Evolutionary conservation across 2,888 invertebrate genomes (phyloP).

Genomic region (Julus scandinavius): DNA sequence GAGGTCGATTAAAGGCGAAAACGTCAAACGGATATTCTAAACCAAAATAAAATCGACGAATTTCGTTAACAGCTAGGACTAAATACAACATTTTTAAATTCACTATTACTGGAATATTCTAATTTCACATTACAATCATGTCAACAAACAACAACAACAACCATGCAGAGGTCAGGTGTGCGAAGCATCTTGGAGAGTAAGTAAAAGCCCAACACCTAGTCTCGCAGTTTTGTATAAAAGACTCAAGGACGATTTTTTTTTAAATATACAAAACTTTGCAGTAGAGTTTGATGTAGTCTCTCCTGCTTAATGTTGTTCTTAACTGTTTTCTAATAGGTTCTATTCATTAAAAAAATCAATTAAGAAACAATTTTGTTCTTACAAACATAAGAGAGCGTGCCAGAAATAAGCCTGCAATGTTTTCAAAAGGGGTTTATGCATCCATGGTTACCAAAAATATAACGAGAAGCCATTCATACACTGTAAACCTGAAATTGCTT

Average conservation of each 20-base stretch:
- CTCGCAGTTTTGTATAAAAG: not conserved
- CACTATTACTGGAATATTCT: not conserved
- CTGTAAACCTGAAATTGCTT: not conserved
- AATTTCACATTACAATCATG: not conserved
- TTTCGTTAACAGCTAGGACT: not conserved
- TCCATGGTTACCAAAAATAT: conserved; percentile 23
- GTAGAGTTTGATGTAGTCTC: too few relatives aligned
- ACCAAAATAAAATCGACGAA: not conserved
- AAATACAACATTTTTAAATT: not conserved
- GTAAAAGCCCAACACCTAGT: not conserved
- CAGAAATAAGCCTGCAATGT: not conserved
- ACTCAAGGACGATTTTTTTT: too few relatives aligned
- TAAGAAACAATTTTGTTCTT: not conserved
- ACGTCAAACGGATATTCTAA: not conserved
- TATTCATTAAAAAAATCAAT: too few relatives aligned
- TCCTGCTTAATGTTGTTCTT: too few relatives aligned
- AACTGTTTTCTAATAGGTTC: too few relatives aligned
- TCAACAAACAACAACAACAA: too few relatives aligned
- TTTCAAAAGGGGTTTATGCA: conserved; percentile 18
- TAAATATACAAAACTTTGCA: too few relatives aligned
- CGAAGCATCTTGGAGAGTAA: too few relatives aligned
- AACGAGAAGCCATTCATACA: not conserved
- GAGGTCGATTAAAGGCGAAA: too few relatives aligned
- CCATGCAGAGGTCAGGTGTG: too few relatives aligned
- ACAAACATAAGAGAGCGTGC: not conserved